Percentiles rank a stretch among this genome's conserved stretches.
phyloP scores from a whole-genome alignment of 2,113 vertebrate species.

The Podocnemis expansa region DNA sequence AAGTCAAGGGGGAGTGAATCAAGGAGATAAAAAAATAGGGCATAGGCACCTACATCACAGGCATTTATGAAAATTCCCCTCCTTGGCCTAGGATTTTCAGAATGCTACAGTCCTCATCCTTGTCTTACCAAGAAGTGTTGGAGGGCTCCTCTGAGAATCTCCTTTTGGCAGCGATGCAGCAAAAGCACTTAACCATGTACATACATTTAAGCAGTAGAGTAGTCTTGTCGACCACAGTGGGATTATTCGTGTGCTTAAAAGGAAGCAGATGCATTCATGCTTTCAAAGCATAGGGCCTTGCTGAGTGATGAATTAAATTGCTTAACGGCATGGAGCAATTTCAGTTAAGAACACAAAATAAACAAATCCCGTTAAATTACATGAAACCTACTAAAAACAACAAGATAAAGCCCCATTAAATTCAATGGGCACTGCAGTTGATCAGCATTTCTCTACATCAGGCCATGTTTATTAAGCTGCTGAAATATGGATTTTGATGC shows the following conservation, averaged over 20 bases:
- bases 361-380: background rate
- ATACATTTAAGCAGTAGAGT: background rate
- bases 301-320: background rate
- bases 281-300: background rate
- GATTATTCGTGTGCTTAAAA: background rate
- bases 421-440: background rate
- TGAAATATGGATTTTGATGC: background rate
- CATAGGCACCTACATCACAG: background rate
- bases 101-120: background rate
- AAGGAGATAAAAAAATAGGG: background rate
- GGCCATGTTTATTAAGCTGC: background rate
- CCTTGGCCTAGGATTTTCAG: background rate
- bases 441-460: accelerated
- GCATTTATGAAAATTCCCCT: background rate
- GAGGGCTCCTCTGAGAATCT: background rate
- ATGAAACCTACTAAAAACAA: background rate
- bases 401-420: background rate
- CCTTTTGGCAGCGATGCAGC: background rate
- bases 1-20: background rate
- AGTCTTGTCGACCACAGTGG: background rate
- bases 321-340: background rate
- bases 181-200: background rate
- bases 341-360: background rate
- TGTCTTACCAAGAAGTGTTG: background rate
- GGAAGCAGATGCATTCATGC: background rate